These are phyloP conservation scores for Neostethus bicornis DNA, from an alignment of 2,797 vertebrate genomes.

Conservation along the genomic window DNA sequence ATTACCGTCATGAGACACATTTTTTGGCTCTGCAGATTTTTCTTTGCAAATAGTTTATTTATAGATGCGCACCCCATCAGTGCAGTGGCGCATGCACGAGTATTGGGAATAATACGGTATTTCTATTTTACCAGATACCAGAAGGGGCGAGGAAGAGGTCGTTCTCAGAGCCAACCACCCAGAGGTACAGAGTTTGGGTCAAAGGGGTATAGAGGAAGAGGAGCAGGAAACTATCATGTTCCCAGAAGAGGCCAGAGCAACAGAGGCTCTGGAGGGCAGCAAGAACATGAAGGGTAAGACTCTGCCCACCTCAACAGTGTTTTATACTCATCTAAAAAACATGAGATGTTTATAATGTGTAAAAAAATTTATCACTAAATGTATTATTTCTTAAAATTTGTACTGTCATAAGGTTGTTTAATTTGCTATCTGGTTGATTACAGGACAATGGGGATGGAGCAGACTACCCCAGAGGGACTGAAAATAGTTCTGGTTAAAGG, in stretches of 20 bases:
- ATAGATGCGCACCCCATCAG: no score
- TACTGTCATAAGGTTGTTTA: neutral
- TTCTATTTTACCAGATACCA: neutral
- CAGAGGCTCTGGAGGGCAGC: neutral
- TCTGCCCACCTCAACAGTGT: neutral
- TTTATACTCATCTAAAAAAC: no score
- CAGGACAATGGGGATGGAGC: constrained; percentile 14
- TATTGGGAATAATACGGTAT: no score
- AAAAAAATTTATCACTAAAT: no score
- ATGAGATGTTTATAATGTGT: no score
- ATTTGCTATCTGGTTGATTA: constrained; percentile 28
- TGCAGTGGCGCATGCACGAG: no score
- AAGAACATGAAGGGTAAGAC: constrained; percentile 10
- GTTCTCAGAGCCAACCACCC: neutral
- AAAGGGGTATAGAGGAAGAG: neutral
- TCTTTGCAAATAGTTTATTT: no score
- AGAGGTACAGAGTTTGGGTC: neutral
- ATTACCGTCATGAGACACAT: no score
- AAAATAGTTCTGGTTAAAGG: constrained; percentile 72
- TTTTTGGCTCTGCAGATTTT: no score
- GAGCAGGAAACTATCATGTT: neutral
- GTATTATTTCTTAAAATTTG: no score
- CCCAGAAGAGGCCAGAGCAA: neutral
- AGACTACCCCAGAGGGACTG: constrained; percentile 75
- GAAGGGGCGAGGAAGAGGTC: neutral